phyloP scores from a whole-genome alignment of 2,113 vertebrate species.

The Isurus oxyrinchus region DNA sequence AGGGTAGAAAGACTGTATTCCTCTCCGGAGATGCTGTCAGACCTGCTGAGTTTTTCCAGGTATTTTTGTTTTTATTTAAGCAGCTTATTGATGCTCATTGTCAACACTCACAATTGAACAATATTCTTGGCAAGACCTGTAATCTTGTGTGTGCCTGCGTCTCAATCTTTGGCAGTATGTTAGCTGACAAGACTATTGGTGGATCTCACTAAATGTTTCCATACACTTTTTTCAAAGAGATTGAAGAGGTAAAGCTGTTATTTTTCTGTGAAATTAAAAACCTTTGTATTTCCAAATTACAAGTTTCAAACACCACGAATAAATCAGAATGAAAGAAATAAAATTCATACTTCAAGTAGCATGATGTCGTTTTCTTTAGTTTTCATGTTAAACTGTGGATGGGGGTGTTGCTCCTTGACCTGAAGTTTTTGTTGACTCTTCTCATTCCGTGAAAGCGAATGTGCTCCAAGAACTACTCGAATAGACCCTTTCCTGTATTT shows the following conservation, averaged over 20 bases:
- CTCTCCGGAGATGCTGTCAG: no score
- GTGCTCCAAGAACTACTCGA: constrained; percentile 52
- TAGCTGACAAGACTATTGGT: neutral
- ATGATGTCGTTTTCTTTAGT: constrained; percentile 46
- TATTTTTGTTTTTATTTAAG: neutral
- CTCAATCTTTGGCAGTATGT: neutral
- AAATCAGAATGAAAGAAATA: neutral
- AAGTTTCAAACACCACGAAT: neutral
- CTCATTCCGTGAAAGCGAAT: neutral
- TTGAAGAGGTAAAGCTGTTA: neutral
- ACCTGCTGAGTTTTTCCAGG: no score
- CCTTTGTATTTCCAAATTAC: neutral
- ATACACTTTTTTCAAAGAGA: neutral
- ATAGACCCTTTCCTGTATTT: neutral
- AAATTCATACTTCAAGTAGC: constrained; percentile 54
- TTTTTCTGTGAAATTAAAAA: neutral
- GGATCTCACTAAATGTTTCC: neutral
- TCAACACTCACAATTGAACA: neutral
- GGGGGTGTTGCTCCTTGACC: neutral
- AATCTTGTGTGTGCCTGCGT: neutral
- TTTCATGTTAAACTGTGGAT: rapidly evolving
- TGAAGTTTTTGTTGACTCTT: constrained; percentile 24
- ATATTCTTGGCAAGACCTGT: neutral
- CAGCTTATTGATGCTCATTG: neutral
- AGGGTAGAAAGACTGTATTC: no score